Conservation (phyloP, 2,888 invertebrate genomes). For the Dryococelus australis region DNA sequence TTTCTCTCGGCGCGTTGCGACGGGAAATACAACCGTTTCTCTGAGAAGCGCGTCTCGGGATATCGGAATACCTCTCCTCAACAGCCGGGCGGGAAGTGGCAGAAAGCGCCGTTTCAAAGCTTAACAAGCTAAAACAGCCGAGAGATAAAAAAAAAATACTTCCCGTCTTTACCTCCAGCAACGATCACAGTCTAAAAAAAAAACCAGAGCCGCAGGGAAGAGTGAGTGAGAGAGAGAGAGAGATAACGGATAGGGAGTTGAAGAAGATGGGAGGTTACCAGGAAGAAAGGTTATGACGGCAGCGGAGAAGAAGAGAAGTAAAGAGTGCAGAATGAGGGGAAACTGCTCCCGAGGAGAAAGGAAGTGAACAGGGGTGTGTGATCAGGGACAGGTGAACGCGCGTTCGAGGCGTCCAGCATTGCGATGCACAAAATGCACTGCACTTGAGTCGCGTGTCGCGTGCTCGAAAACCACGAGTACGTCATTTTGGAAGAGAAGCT, state of each 20-base stretch:
- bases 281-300: background rate
- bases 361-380: conserved; percentile 41
- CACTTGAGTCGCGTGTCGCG: no score
- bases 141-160: background rate
- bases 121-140: conserved; percentile 1
- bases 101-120: background rate
- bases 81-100: background rate
- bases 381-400: no score
- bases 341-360: conserved; percentile 29
- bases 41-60: background rate
- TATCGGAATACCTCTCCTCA: background rate
- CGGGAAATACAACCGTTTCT: no score
- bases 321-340: conserved; percentile 29
- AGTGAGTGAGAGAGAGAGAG: no score
- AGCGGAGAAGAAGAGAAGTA: conserved; percentile 36
- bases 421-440: no score
- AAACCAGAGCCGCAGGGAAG: background rate
- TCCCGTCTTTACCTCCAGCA: background rate
- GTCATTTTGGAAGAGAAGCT: no score
- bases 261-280: background rate
- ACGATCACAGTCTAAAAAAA: background rate
- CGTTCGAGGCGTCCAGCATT: no score
- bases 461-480: no score
- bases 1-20: no score
- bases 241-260: no score